phyloP scores from a whole-genome alignment of 2,888 invertebrate species.

The Ophion slaviceki region DNA sequence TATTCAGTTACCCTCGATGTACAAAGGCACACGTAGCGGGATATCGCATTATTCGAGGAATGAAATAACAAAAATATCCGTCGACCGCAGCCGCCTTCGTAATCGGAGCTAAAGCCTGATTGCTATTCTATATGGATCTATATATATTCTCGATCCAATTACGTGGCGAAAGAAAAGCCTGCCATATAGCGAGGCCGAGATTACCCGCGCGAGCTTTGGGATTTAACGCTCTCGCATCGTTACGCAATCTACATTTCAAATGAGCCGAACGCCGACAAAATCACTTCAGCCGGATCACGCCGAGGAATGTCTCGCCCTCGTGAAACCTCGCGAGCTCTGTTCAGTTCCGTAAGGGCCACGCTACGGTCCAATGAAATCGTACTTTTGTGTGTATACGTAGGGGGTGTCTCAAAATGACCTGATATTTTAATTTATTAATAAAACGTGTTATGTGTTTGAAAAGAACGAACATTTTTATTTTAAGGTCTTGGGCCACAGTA shows the following conservation, averaged over 20 bases:
- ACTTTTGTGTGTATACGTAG: neutral
- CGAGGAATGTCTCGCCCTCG: conserved; percentile 19
- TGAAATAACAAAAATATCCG: conserved; percentile 29
- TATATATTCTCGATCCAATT: conserved; percentile 54
- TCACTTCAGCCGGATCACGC: conserved; percentile 20
- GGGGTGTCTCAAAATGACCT: too few relatives aligned
- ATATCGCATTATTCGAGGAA: conserved; percentile 13
- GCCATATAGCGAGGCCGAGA: neutral
- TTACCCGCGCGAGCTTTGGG: conserved; percentile 10
- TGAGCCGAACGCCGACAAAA: conserved; percentile 28
- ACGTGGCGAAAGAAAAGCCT: conserved; percentile 38
- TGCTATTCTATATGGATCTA: conserved; percentile 39
- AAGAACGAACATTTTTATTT: too few relatives aligned
- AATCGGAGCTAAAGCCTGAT: conserved; percentile 57
- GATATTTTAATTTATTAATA: too few relatives aligned
- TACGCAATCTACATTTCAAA: conserved; percentile 62
- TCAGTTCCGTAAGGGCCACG: neutral
- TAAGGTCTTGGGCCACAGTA: too few relatives aligned
- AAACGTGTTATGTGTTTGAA: too few relatives aligned
- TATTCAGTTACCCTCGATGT: neutral
- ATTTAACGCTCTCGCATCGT: conserved; percentile 55
- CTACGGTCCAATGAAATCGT: neutral
- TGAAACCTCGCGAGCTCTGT: neutral
- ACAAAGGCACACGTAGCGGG: neutral
- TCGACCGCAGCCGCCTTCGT: conserved; percentile 30